phyloP scores from a whole-genome alignment of 2,797 vertebrate species.

The Buceros bicornis region DNA sequence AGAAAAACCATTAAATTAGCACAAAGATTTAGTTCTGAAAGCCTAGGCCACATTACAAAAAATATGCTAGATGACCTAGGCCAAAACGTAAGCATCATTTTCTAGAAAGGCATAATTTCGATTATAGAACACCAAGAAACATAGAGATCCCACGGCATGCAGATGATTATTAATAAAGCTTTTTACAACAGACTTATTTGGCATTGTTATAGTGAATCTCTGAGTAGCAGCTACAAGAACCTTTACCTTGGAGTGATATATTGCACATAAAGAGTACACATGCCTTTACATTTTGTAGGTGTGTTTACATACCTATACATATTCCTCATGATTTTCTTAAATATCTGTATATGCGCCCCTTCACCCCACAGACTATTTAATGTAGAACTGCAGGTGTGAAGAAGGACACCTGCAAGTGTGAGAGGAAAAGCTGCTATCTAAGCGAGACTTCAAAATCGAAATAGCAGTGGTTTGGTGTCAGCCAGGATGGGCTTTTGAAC shows the following conservation, averaged over 20 bases:
- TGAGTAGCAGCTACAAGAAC: background rate
- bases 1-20: background rate
- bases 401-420: background rate
- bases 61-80: background rate
- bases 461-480: rapidly evolving
- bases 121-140: background rate
- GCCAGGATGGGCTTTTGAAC: background rate
- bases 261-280: background rate
- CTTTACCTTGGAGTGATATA: background rate
- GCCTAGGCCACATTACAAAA: background rate
- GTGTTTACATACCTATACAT: background rate
- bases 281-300: background rate
- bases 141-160: background rate
- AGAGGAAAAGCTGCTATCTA: background rate
- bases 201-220: background rate
- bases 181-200: background rate
- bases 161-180: background rate
- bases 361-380: background rate
- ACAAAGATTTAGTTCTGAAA: background rate
- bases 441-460: background rate
- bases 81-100: background rate
- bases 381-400: background rate
- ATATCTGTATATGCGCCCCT: background rate
- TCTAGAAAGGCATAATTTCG: background rate
- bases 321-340: background rate